A percentile compares a stretch with the other conserved stretches of the same genome.
phyloP scores from a whole-genome alignment of 2,113 vertebrate genomes.

The Taurulus bubalis region DNA sequence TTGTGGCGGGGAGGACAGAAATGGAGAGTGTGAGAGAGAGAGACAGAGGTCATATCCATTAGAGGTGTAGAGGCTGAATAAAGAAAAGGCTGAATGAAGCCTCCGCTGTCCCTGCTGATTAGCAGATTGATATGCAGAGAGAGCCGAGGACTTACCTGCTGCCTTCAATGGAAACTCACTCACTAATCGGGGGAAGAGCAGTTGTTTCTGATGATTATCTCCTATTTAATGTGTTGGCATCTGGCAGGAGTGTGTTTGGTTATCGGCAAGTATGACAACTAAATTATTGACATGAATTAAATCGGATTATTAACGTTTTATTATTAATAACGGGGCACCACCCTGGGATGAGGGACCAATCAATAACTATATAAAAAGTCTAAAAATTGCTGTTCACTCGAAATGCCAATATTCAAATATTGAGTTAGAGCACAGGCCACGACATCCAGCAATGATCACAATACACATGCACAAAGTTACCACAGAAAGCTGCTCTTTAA shows the following conservation, averaged over 20 bases:
- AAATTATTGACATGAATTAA: background rate
- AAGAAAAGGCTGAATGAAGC: slow-evolving; percentile 63
- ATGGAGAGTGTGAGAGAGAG: slow-evolving; percentile 35
- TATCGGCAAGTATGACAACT: background rate
- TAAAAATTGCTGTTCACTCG: background rate
- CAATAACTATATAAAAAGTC: background rate
- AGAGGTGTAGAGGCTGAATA: slow-evolving; percentile 63
- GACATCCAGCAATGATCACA: no score
- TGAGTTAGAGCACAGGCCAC: background rate
- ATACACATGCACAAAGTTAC: background rate
- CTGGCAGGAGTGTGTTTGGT: background rate
- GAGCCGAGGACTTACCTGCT: slow-evolving; percentile 50
- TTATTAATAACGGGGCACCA: background rate
- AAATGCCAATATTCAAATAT: background rate
- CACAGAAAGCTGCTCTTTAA: background rate
- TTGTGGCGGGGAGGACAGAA: slow-evolving; percentile 35
- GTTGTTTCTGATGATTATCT: slow-evolving; percentile 12
- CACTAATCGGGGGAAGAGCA: slow-evolving; percentile 4
- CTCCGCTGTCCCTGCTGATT: slow-evolving; percentile 60
- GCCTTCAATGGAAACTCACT: slow-evolving; percentile 46
- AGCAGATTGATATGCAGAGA: slow-evolving; percentile 65
- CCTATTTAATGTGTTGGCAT: background rate
- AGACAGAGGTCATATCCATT: slow-evolving; percentile 72
- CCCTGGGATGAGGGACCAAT: background rate
- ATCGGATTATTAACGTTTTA: background rate